Base-by-base conservation (phyloP, 2,797 vertebrate species). In the Gobio occitaniae region DNA sequence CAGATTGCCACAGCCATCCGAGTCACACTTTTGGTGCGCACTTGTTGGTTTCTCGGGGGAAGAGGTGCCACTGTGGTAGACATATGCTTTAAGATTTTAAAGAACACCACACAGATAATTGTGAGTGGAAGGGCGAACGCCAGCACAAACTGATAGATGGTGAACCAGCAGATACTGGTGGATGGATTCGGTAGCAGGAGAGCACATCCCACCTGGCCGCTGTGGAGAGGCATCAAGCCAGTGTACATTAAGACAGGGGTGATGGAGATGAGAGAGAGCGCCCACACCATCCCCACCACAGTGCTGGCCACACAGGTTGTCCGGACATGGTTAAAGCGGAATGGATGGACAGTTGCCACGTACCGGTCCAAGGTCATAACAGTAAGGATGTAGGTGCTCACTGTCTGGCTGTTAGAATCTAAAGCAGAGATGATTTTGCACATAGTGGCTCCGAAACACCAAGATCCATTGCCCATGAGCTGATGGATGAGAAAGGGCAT, bases 401-500 rank as follows among this genome's bases (percentile, higher is more conserved):
- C 96, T 13, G 96, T 96, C 91, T 97, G 96, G 87, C 96, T 97
- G 89, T 96, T 96, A 4, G 95, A 96, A 91, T 97, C 96, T 2
- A 97, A 91, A 0, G 95, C 95, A 0, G 96, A 96, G 91, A 97
- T 96, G 88, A 96, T 92, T 0, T 95, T 97, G 86, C 96, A 97
- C 82, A 97, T 92, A 0, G 92, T 56, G 2, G 94, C 94, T 5
- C 96, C 96, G 12, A 97, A 97, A 85, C 95, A 94, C 96, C 96
- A 97, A 0, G 94, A 95, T 6, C 96, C 96, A 0, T 97, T 95
- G 59, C 96, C 96, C 69, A 97, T 90, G 91, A 97, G 94, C 91
- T 97, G 96, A 86, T 97, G 96, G 91, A 97, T 96, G 17, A 97
- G 95, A 86, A 97, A 96, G 0, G 96, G 96, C 96, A 97, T 97